A percentile compares a stretch with the other conserved stretches of the same genome.
These are phyloP conservation scores for Sardinella longiceps DNA, from an alignment of 2,797 vertebrate genomes.

Conservation along the genomic window DNA sequence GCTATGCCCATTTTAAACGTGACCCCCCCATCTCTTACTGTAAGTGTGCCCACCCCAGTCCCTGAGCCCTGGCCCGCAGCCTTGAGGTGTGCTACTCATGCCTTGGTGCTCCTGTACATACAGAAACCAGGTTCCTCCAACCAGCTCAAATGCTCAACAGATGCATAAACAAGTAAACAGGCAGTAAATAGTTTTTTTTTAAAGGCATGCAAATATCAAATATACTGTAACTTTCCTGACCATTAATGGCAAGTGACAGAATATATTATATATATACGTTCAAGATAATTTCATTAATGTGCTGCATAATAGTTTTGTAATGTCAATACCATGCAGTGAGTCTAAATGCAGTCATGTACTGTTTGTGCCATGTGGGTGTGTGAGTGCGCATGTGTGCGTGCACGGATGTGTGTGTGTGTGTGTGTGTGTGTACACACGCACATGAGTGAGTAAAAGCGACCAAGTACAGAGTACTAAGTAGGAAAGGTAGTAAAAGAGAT, in stretches of 20 bases:
- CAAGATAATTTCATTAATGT: background rate
- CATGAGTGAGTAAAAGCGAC: background rate
- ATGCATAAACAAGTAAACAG: background rate
- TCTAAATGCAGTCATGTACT: no score
- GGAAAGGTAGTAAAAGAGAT: background rate
- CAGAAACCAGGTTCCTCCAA: conserved; percentile 70
- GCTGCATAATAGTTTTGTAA: background rate
- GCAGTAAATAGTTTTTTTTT: background rate
- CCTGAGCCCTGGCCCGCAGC: conserved; percentile 27
- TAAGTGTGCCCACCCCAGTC: conserved; percentile 49
- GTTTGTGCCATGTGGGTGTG: background rate
- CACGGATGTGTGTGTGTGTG: no score
- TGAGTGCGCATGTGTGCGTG: no score
- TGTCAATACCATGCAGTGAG: background rate
- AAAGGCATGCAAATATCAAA: background rate
- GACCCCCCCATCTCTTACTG: conserved; percentile 59
- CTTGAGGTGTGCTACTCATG: conserved; percentile 73
- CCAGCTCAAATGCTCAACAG: conserved; percentile 50
- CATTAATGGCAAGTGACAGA: background rate
- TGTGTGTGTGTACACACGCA: no score
- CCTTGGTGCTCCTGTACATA: conserved; percentile 77
- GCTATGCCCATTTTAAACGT: conserved; percentile 58
- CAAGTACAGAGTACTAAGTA: background rate
- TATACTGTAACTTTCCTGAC: background rate
- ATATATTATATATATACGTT: background rate